A percentile compares a stretch with the other conserved stretches of the same genome.
phyloP scores from a whole-genome alignment of 2,888 invertebrate species.

The Gibbula magus region DNA sequence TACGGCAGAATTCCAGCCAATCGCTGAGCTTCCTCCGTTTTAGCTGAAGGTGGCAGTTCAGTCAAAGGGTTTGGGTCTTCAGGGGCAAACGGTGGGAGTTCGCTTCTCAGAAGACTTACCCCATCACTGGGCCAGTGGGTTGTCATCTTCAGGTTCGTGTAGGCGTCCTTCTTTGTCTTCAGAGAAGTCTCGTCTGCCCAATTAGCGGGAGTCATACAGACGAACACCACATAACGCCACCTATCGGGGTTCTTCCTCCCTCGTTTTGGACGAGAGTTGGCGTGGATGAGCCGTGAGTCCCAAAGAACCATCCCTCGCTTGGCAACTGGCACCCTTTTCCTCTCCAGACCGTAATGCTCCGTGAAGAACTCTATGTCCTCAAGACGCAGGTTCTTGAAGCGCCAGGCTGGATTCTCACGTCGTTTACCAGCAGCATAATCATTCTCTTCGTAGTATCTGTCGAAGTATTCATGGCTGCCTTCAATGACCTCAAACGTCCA shows the following conservation, averaged over 20 bases:
- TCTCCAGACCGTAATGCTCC: constrained; percentile 46
- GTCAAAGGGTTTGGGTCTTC: constrained; percentile 27
- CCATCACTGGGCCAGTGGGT: constrained; percentile 65
- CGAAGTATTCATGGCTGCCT: constrained; percentile 44
- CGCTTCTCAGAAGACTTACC: constrained; percentile 39
- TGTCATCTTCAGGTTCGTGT: constrained; percentile 50
- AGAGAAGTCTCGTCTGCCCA: constrained; percentile 59
- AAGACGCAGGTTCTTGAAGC: constrained; percentile 34
- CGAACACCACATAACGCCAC: constrained; percentile 65
- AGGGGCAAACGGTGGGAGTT: background rate
- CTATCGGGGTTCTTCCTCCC: constrained; percentile 52
- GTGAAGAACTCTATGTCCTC: constrained; percentile 51
- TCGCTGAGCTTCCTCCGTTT: constrained; percentile 38
- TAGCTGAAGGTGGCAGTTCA: constrained; percentile 45
- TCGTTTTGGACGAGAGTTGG: constrained; percentile 57
- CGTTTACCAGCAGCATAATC: background rate
- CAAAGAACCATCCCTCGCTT: constrained; percentile 68
- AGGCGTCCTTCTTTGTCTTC: constrained; percentile 53
- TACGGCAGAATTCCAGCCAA: constrained; percentile 39
- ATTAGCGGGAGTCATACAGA: constrained; percentile 66
- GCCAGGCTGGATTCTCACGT: background rate
- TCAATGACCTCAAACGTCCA: constrained; percentile 52
- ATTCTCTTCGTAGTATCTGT: constrained; percentile 2
- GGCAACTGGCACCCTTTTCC: constrained; percentile 60
- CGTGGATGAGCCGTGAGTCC: constrained; percentile 68